Conservation (phyloP, 2,113 vertebrate genomes). For the Callipepla squamata region DNA sequence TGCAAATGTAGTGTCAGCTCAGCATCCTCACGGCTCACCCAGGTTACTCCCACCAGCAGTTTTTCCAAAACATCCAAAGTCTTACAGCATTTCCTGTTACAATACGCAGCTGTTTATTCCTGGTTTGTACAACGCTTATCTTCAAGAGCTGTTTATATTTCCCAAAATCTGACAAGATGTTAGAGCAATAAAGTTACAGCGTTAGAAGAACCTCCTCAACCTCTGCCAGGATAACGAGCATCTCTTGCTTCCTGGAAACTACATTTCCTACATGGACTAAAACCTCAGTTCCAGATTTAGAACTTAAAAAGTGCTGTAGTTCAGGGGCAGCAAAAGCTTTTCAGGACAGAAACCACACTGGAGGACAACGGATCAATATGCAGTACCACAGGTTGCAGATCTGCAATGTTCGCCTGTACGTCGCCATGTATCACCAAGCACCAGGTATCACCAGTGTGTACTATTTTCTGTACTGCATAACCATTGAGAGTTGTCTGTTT, state of each 20-base stretch:
- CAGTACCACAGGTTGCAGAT: not conserved
- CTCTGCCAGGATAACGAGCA: not conserved
- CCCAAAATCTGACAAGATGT: not conserved
- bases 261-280: constrained; percentile 7
- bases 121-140: not conserved
- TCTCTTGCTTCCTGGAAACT: constrained; percentile 14
- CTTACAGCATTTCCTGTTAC: not conserved
- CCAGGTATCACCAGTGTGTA: no score
- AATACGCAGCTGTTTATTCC: not conserved
- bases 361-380: not conserved
- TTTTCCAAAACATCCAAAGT: not conserved
- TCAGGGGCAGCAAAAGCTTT: not conserved
- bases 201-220: not conserved
- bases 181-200: not conserved
- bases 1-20: not conserved
- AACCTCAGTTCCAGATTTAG: constrained; percentile 46
- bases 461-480: not conserved
- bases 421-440: not conserved
- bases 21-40: not conserved
- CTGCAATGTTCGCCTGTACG: accelerated
- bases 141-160: not conserved
- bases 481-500: not conserved
- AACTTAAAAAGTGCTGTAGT: not conserved
- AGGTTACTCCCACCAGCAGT: not conserved
- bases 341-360: not conserved